Evolutionary conservation across 2,888 invertebrate genomes (phyloP), one percentile per base, ranked within the genome.

Genomic region (Parnassius smintheus): DNA sequence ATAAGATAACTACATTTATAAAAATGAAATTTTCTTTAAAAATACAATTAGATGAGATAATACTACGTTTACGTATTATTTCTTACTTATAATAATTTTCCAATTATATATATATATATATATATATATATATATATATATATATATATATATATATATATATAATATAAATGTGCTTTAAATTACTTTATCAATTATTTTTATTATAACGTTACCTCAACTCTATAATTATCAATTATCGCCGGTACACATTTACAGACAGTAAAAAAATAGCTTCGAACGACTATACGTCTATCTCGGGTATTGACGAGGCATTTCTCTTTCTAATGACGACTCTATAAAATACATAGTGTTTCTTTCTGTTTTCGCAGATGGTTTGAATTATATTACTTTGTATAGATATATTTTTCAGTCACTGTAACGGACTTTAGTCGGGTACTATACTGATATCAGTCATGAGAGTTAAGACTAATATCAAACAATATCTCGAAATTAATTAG

Each of bases 291-390:
- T 56, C 22, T 56, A 18, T 56, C 18, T 22, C 22, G 18, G 45
- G 10, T 56, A 11, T 55, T 48, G 9, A 25, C 12, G 46, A 46
- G 11, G 46, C 46, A 46, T 25, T 22, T 56, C 41, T 48, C 42
- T 56, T 56, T 56, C 13, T 49, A 56, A 56, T 56, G 48, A 56
- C 55, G n/a, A 9, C 35, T 18, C 49, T 25, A 50, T 56, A 44
- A 13, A 48, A 48, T 48, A 48, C 18, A 48, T 48, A 48, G 13
- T 9, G 48, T 48, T 18, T 49, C 18, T 49, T 49, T 12, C 2
- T n/a, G 42, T 25, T 42, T 49, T 50, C 22, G 46, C 53, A 10
- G 45, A 51, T 48, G 49, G 10, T 12, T 48, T 49, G 49, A 49
- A 49, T 13, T 9, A 44, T 44, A 44, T 44, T 44, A 13, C 18